phyloP scores from a whole-genome alignment of 2,797 vertebrate species.

The Eidolon dupreanum region DNA sequence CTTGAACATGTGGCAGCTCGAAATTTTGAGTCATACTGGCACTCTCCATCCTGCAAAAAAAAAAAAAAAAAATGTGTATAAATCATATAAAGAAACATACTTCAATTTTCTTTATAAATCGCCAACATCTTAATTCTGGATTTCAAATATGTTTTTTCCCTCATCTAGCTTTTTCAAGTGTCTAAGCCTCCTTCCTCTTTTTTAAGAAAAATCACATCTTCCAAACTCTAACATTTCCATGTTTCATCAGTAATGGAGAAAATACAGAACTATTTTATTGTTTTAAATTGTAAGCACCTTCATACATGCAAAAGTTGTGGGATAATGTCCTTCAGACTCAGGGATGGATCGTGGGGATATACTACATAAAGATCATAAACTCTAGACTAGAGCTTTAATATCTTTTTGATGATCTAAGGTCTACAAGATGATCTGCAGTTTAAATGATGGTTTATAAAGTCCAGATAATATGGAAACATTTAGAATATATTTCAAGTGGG shows the following conservation, averaged over 20 bases:
- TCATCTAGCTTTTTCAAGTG: not conserved
- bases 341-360: not conserved
- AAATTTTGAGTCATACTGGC: conserved; percentile 84
- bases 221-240: not conserved
- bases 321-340: not conserved
- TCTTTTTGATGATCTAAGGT: not conserved
- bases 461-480: not conserved
- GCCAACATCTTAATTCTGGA: not conserved
- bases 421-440: not conserved
- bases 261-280: not conserved
- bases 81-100: not conserved
- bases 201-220: not conserved
- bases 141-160: conserved; percentile 14
- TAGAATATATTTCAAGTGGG: not conserved
- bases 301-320: not conserved
- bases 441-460: not conserved
- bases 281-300: conserved; percentile 16
- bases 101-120: conserved; percentile 29
- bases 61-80: not conserved
- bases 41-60: conserved; percentile 84
- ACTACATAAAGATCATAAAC: not conserved
- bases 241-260: not conserved
- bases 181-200: not conserved
- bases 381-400: not conserved
- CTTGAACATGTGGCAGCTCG: conserved; percentile 90